phyloP scores from a whole-genome alignment of 1,140 invertebrate species.

The Pararge aegeria region DNA sequence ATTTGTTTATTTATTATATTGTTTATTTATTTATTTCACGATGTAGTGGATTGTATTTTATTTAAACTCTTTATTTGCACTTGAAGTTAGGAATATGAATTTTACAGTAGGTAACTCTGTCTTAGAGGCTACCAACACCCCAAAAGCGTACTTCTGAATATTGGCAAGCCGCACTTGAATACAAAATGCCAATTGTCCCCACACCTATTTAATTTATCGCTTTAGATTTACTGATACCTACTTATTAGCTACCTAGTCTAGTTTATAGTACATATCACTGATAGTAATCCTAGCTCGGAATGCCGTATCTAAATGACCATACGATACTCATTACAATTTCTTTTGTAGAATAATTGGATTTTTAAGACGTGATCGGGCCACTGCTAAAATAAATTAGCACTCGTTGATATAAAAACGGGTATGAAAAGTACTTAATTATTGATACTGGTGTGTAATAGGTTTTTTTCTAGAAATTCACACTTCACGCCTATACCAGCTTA shows the following conservation, averaged over 20 bases:
- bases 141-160: no score
- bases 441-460: constrained; percentile 3
- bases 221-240: not conserved
- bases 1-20: no score
- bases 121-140: no score
- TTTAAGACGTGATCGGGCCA: constrained; percentile 29
- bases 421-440: constrained; percentile 15
- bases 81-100: no score
- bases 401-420: not conserved
- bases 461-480: not conserved
- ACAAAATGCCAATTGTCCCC: no score
- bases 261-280: no score
- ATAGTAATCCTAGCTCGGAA: constrained; percentile 2
- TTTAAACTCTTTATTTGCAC: no score
- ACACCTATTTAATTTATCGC: no score
- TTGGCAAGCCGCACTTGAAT: no score
- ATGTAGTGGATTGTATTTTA: no score
- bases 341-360: constrained; percentile 53
- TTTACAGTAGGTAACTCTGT: no score
- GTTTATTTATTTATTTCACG: no score
- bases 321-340: constrained; percentile 36
- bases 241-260: not conserved
- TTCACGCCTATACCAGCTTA: not conserved
- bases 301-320: constrained; percentile 10
- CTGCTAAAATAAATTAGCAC: constrained; percentile 21